Base-by-base conservation (phyloP, 2,797 vertebrate genomes). In the Phrynocephalus vlangalii region DNA sequence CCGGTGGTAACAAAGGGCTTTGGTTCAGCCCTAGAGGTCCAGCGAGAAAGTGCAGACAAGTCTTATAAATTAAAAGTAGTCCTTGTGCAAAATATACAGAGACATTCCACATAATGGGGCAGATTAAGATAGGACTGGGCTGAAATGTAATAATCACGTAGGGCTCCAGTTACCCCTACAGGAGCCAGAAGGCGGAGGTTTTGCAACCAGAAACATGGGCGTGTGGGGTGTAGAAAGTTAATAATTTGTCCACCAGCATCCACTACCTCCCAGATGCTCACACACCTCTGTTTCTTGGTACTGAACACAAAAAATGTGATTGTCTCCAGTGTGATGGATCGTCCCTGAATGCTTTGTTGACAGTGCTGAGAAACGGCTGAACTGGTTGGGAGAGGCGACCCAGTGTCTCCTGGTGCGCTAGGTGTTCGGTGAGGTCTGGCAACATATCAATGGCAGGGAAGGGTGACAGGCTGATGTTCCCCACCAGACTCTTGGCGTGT, bases 71-170 rank as follows among this genome's bases (percentile, higher is more conserved):
- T 85, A 82, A 76, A 87, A 85, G 80, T 30, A 85, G 78, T 85
- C 71, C 52, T 68, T 81, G 83, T 88, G 78, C 87, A 88, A 88
- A 88, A 88, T 88, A 88, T 88, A 88, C 83, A 88, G 68, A 87
- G 9, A 48, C 50, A 26, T 68, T 81, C 83, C 83, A 44, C 60
- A 60, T 50, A 72, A 44, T n/a, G n/a, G 24, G 15, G n/a, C 18
- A 85, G 50, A 44, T 81, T 33, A 52, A 85, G 56, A 48, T 52
- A 48, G 71, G 10, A 26, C 60, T 67, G 79, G 50, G 26, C 6
- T 56, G 72, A 82, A 88, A 85, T 56, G 71, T 44, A 76, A 52
- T 67, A 18, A 15, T 5, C n/a, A 63, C 10, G 13, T 16, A 56
- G 82, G 18, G 24, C 60, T 79, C 52, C 26, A 48, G 26, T 38